These are phyloP conservation scores for Spinus olivaceus DNA, from an alignment of 2,797 vertebrate genomes.

Conservation along the genomic window DNA sequence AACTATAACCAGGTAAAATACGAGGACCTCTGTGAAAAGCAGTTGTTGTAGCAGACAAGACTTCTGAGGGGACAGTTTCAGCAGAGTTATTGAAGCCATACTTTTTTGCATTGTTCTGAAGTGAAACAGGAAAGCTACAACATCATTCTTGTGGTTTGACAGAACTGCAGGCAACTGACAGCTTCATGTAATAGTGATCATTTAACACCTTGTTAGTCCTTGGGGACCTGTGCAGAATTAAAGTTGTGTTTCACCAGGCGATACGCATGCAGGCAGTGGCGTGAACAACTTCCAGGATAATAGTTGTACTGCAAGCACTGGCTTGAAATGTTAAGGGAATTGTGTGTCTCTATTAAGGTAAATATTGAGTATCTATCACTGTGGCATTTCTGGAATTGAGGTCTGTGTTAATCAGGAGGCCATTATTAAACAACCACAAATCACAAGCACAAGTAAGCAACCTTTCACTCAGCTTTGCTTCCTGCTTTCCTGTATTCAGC, in stretches of 20 bases:
- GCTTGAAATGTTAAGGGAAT: constrained; percentile 8
- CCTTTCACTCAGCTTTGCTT: not conserved
- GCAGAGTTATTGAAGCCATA: not conserved
- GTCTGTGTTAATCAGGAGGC: constrained; percentile 26
- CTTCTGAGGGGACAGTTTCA: not conserved
- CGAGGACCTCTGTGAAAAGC: not conserved
- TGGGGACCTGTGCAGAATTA: not conserved
- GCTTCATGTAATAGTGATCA: not conserved
- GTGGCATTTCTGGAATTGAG: constrained; percentile 14
- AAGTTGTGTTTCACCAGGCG: not conserved
- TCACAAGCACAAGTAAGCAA: not conserved
- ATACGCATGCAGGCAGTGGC: fast-evolving
- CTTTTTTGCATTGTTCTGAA: not conserved
- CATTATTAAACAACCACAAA: constrained; percentile 29
- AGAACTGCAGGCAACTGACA: not conserved
- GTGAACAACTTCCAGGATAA: not conserved
- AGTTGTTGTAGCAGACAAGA: not conserved
- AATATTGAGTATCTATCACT: constrained; percentile 12
- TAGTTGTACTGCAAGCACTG: not conserved
- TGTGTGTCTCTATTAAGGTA: not conserved
- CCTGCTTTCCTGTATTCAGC: not conserved
- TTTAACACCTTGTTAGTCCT: constrained; percentile 8
- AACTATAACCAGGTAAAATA: not conserved
- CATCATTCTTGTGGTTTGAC: not conserved
- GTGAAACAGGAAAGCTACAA: not conserved